These are phyloP conservation scores for Cydia pomonella DNA, from an alignment of 1,140 invertebrate species.

Conservation along the genomic window DNA sequence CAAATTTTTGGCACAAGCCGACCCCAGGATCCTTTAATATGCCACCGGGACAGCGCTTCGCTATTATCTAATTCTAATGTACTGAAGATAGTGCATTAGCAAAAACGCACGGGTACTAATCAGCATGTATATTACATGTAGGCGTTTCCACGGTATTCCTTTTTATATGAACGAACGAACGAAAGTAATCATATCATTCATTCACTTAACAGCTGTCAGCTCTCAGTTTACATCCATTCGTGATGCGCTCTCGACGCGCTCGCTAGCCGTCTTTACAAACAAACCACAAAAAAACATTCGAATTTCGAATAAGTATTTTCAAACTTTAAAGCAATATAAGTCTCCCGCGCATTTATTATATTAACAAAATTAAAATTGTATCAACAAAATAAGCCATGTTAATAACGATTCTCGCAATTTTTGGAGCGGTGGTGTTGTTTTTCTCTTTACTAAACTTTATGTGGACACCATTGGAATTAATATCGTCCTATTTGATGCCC, in stretches of 20 bases:
- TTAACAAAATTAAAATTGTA: constrained; percentile 22
- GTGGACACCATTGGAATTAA: constrained; percentile 76
- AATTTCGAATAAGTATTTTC: background rate
- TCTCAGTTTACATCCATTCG: constrained; percentile 10
- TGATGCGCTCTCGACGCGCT: background rate
- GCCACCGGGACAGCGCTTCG: no score
- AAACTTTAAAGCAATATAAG: background rate
- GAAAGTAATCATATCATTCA: background rate
- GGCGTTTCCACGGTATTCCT: background rate
- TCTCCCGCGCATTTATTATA: background rate
- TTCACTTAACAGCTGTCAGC: background rate
- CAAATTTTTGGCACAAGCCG: no score
- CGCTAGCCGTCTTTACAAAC: constrained; percentile 1
- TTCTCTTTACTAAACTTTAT: constrained; percentile 75
- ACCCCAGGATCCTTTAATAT: no score
- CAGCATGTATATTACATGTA: background rate
- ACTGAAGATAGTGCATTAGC: no score
- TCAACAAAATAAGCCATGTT: constrained; percentile 44
- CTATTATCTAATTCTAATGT: no score
- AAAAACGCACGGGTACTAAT: background rate
- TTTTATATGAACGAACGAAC: background rate
- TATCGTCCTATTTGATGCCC: constrained; percentile 78
- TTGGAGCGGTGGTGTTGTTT: constrained; percentile 70
- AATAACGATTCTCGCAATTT: constrained; percentile 58
- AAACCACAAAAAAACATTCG: constrained; percentile 23